These are phyloP conservation scores for Cydia splendana DNA, from an alignment of 1,140 invertebrate genomes.

Conservation along the genomic window DNA sequence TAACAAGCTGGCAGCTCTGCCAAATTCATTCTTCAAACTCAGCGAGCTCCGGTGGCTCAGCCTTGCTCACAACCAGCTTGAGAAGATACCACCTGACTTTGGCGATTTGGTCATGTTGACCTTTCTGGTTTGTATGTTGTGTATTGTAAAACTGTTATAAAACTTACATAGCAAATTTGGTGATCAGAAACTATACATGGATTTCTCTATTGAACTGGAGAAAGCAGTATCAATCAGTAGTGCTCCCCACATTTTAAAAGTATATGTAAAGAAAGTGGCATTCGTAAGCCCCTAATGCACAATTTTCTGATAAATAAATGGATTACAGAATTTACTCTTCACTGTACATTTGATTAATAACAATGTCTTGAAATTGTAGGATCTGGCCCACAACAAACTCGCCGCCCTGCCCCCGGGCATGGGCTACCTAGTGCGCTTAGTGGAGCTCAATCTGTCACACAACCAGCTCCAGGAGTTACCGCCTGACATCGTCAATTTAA, in stretches of 20 bases:
- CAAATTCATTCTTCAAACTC: slow-evolving; percentile 84
- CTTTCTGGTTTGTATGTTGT: slow-evolving; percentile 58
- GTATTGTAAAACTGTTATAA: too few relatives aligned
- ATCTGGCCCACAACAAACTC: slow-evolving; percentile 84
- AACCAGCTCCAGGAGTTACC: slow-evolving; percentile 87
- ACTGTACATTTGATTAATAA: too few relatives aligned
- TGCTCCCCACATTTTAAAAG: too few relatives aligned
- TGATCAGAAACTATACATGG: too few relatives aligned
- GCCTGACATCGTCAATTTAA: slow-evolving; percentile 84
- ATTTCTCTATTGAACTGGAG: too few relatives aligned
- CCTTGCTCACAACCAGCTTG: slow-evolving; percentile 85
- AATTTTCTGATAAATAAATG: too few relatives aligned
- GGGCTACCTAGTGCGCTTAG: slow-evolving; percentile 87
- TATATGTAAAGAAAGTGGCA: too few relatives aligned
- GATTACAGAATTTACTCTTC: too few relatives aligned
- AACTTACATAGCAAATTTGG: too few relatives aligned
- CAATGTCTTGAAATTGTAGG: too few relatives aligned
- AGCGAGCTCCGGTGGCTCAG: slow-evolving; percentile 85
- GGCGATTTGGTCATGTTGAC: slow-evolving; percentile 88
- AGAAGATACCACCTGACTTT: slow-evolving; percentile 81
- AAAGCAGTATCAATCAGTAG: too few relatives aligned
- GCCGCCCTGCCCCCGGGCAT: slow-evolving; percentile 88
- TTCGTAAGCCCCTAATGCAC: too few relatives aligned
- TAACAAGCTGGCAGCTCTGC: slow-evolving; percentile 86
- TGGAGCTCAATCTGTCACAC: slow-evolving; percentile 88